These are phyloP conservation scores for Pediacus dermestoides DNA, from an alignment of 2,888 invertebrate species.

Conservation along the genomic window DNA sequence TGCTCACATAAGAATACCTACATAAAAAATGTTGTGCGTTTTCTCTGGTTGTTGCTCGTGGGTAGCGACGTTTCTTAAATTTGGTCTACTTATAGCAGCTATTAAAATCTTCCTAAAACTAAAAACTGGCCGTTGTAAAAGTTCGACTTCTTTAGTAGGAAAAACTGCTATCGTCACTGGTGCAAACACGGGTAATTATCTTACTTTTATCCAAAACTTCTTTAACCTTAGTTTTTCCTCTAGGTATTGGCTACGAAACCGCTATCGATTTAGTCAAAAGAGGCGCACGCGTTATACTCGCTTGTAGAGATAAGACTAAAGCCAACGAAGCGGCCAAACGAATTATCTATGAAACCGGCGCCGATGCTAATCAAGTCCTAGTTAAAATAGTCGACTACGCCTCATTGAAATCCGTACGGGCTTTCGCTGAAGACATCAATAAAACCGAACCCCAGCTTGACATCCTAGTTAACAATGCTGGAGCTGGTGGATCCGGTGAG, in stretches of 20 bases:
- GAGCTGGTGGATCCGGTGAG: conserved; percentile 51
- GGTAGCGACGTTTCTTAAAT: too few species aligned
- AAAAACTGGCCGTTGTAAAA: too few species aligned
- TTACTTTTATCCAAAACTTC: conserved; percentile 2
- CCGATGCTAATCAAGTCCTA: conserved; percentile 40
- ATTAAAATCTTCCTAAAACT: too few species aligned
- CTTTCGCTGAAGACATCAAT: conserved; percentile 59
- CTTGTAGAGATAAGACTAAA: conserved; percentile 48
- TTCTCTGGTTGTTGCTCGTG: too few species aligned
- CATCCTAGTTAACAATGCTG: conserved; percentile 64
- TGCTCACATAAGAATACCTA: too few species aligned
- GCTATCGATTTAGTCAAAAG: conserved; percentile 50
- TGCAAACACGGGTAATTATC: conserved; percentile 35
- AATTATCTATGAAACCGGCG: conserved; percentile 40
- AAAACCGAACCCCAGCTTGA: conserved; percentile 55
- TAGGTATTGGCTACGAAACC: conserved; percentile 50
- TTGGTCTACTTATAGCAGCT: too few species aligned
- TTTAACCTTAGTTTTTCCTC: conserved; percentile 10
- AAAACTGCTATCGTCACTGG: conserved; percentile 45
- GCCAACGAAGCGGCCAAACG: conserved; percentile 32
- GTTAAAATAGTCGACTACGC: conserved; percentile 53
- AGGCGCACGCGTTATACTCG: conserved; percentile 55
- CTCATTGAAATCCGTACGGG: conserved; percentile 54
- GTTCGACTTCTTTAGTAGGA: conserved; percentile 37
- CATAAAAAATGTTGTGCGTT: too few species aligned